A percentile compares a stretch with the other conserved stretches of the same genome.
These are phyloP conservation scores for Tichodroma muraria DNA, from an alignment of 2,113 vertebrate species.

Conservation along the genomic window DNA sequence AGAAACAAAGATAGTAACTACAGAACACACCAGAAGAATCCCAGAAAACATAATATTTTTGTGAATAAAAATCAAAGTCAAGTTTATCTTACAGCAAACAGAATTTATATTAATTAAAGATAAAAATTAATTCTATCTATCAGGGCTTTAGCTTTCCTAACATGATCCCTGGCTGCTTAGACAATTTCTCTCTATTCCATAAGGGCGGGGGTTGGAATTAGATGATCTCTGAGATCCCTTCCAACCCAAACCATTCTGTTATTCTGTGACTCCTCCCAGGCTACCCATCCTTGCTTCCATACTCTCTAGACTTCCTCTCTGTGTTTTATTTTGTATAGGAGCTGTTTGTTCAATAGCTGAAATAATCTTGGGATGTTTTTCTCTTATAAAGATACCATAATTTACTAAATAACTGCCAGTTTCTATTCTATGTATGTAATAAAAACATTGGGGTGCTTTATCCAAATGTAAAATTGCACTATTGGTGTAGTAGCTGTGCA, in stretches of 20 bases:
- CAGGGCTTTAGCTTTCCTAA: background rate
- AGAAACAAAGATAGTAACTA: background rate
- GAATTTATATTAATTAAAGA: conserved; percentile 4
- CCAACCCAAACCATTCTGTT: background rate
- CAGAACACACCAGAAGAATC: background rate
- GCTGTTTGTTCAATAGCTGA: background rate
- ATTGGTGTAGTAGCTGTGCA: background rate
- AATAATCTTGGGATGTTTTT: background rate
- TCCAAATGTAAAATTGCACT: background rate
- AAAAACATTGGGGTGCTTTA: background rate
- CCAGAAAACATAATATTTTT: background rate
- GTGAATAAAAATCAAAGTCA: background rate
- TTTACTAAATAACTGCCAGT: background rate
- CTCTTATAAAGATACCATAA: background rate
- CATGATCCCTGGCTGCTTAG: background rate
- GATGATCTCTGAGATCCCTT: background rate
- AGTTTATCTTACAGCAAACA: background rate
- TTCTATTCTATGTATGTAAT: background rate
- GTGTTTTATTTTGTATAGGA: background rate
- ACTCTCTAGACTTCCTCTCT: background rate
- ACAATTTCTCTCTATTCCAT: background rate
- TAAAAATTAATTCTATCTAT: background rate
- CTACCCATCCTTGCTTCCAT: background rate
- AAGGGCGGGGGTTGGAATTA: fast-evolving
- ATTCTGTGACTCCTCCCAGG: background rate